phyloP scores from a whole-genome alignment of 2,113 vertebrate genomes.

The Elaphurus davidianus region DNA sequence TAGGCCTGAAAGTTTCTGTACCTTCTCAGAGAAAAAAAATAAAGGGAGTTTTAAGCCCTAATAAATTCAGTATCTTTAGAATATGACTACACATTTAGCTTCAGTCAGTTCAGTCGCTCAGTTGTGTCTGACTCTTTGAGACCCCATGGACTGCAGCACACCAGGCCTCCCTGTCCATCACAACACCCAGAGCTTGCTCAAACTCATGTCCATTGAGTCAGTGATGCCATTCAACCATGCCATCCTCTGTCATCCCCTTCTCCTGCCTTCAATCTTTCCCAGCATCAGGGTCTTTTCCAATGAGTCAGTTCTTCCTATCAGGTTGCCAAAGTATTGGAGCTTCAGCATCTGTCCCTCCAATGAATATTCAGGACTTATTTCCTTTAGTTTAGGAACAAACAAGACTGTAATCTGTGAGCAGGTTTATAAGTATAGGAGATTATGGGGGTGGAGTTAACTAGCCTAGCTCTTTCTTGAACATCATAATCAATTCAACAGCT shows the following conservation, averaged over 20 bases:
- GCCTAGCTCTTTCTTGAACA: neutral
- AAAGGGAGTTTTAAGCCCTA: neutral
- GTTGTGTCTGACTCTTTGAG: neutral
- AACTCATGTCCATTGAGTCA: neutral
- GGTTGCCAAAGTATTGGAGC: neutral
- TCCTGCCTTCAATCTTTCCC: neutral
- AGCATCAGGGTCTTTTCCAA: neutral
- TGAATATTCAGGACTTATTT: neutral
- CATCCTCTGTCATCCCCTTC: accelerated
- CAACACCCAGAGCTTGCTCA: neutral
- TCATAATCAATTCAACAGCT: neutral
- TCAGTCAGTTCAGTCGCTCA: neutral
- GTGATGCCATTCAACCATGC: neutral
- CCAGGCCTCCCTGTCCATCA: neutral
- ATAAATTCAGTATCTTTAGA: neutral
- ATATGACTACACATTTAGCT: neutral
- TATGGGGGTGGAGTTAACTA: accelerated
- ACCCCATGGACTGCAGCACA: neutral
- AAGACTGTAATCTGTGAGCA: neutral
- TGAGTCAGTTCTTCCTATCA: neutral
- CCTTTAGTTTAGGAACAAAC: neutral
- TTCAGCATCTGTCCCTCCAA: neutral
- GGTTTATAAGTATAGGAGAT: neutral
- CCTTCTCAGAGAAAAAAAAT: neutral
- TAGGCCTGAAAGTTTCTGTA: neutral